These are phyloP conservation scores for Anguilla marmorata DNA, from an alignment of 2,797 vertebrate species.

Conservation along the genomic window DNA sequence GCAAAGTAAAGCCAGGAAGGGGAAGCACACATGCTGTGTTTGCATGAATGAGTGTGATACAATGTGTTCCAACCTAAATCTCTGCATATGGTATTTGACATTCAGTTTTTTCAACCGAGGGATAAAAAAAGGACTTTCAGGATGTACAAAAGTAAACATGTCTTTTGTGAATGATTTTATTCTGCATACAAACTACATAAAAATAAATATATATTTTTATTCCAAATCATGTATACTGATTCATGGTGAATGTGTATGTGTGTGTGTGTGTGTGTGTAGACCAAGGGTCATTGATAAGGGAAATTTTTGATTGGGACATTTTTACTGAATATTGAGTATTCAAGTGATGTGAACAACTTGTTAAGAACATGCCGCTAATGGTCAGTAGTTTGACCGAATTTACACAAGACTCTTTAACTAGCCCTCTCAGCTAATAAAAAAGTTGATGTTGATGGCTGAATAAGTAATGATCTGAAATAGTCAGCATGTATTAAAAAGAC, in stretches of 20 bases:
- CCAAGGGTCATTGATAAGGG: background rate
- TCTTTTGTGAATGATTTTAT: conserved; percentile 4
- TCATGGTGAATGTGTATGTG: background rate
- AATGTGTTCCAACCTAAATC: background rate
- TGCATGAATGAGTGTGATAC: background rate
- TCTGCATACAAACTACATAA: background rate
- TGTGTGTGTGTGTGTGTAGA: background rate
- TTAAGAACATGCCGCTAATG: background rate
- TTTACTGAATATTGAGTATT: background rate
- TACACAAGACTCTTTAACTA: background rate
- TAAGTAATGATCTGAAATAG: background rate
- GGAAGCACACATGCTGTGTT: conserved; percentile 15
- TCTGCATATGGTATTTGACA: conserved; percentile 16
- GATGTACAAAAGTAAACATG: conserved; percentile 23
- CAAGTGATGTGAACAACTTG: background rate
- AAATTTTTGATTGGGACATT: background rate
- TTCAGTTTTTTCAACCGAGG: background rate
- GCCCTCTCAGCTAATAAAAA: background rate
- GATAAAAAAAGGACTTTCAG: background rate
- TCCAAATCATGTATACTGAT: background rate
- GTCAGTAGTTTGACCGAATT: background rate
- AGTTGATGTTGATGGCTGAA: background rate
- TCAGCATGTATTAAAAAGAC: background rate
- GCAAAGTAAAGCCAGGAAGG: background rate
- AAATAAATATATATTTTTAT: background rate